A percentile compares a stretch with the other conserved stretches of the same genome.
phyloP scores from a whole-genome alignment of 2,888 invertebrate species.

The Branchellion lobata region DNA sequence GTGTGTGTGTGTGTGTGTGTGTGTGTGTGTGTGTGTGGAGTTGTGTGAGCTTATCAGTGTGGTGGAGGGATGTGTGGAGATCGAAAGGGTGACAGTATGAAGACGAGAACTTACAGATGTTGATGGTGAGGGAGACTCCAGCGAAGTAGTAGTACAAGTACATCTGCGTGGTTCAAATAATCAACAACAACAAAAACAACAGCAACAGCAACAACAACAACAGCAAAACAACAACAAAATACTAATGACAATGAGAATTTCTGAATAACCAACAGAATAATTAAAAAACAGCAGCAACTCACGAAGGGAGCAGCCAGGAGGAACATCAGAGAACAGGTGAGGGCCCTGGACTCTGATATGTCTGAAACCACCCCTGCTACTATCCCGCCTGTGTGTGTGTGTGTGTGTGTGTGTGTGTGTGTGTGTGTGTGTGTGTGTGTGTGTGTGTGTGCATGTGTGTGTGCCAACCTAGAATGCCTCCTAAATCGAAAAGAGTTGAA shows the following conservation, averaged over 20 bases:
- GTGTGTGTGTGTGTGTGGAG: conserved; percentile 67
- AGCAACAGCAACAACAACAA: too few species aligned
- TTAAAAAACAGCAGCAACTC: conserved; percentile 51
- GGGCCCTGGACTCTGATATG: conserved; percentile 77
- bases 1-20: conserved; percentile 59
- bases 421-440: too few species aligned
- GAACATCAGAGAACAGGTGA: conserved; percentile 82
- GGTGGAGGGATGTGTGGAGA: neutral
- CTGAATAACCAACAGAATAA: too few species aligned
- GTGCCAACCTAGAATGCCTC: conserved; percentile 76
- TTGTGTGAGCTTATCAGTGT: neutral
- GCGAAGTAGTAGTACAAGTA: conserved; percentile 77
- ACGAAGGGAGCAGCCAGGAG: conserved; percentile 79
- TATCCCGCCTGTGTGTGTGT: conserved; percentile 68
- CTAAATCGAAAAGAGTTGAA: conserved; percentile 67
- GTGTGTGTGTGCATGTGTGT: too few species aligned
- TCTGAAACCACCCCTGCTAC: conserved; percentile 84
- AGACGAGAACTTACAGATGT: conserved; percentile 44
- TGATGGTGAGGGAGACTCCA: conserved; percentile 33
- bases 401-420: too few species aligned
- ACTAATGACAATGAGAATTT: neutral
- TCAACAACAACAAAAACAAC: neutral
- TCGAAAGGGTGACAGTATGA: neutral
- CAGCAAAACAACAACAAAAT: too few species aligned
- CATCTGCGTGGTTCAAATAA: conserved; percentile 67